Evolutionary conservation across 2,888 invertebrate genomes (phyloP), one percentile per base, ranked within the genome.

Genomic region (Spilarctia lutea): DNA sequence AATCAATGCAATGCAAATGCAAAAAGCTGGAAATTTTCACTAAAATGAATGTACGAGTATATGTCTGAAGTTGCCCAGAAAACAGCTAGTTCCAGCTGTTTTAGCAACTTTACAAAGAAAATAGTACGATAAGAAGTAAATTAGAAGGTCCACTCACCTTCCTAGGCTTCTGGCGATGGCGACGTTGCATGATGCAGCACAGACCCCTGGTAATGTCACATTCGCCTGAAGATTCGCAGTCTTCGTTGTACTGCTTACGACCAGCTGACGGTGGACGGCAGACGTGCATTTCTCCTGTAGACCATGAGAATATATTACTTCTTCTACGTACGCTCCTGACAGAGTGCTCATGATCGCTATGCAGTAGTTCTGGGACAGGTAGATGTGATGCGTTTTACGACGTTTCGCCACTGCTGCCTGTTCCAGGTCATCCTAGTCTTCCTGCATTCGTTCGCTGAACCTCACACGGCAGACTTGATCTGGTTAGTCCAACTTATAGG

Each of bases 171-270:
- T 98, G 98, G 66, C 98, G 97, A 93, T 98, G 98, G 83, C 98
- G 97, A 79, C 98, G 97, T 86, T 98, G 98, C 86, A 98, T 95
- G 93, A 98, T 98, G 94, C 98, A 98, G 95, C 98, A 98, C 73
- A 98, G 96, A 35, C 98, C 98, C 72, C 98, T 97, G 75, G 97
- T 97, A 85, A 98, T 97, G 93, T 98, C 98, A 88, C 98, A 98
- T 87, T 98, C 98, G 87, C 97, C 97, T 79, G 98, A 98, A 91
- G 97, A 97, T 85, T 96, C 96, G 93, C 98, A 98, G 83, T 98
- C 97, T 88, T 98, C 98, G 86, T 98, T 98, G 95, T 98, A 98
- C 87, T 98, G 98, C 91, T 98, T 98, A 84, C 97, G 97, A 72
- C 97, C 97, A 80, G 97, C 96, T 7, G 97, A 96, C 0, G 98